Evolutionary conservation across 2,888 invertebrate genomes (phyloP), one percentile per base, ranked within the genome.

Genomic region (Podotricha telesiphe): DNA sequence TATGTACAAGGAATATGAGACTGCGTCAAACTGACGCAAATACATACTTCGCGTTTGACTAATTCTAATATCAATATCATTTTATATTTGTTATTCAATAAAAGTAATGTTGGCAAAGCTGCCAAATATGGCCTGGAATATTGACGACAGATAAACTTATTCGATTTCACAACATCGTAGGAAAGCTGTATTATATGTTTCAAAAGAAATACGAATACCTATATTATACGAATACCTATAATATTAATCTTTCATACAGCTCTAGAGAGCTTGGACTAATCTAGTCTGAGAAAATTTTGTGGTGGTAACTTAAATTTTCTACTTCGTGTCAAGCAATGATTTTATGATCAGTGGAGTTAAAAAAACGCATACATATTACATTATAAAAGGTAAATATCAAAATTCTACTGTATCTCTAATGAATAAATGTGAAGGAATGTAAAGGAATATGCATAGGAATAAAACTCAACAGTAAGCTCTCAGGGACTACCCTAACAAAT

Each of bases 81-180:
- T 28, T 50, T 34, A 48, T 62, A 62, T 62, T 48, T 48, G 37
- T 17, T 62, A 48, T 62, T 15, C 48, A 48, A 62, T 48, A 62
- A 48, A 28, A 37, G 20, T 62, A 62, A 61, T 48, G 48, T 48
- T 48, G 47, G 19, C 62, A 34, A 11, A 62, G 62, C 34, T 62
- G 19, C 62, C 48, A 34, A 62, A 62, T 37, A 62, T 62, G 47
- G 48, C 37, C 2, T 8, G 17, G 28, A 45, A 28, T 45, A 59
- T 59, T 45, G 45, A 59, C 11, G 45, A 59, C 45, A 17, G 22
- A 45, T 59, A 22, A 59, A 59, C 22, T 22, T 42, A n/a, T 59
- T 1, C 42, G n/a, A 59, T 40, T 20, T 42, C 3, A 19, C 28
- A 47, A 17, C 47, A 34, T 48, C 15, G 6, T 15, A 20, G 0